These are phyloP conservation scores for Notiomystis cincta DNA, from an alignment of 2,113 vertebrate species.

Conservation along the genomic window DNA sequence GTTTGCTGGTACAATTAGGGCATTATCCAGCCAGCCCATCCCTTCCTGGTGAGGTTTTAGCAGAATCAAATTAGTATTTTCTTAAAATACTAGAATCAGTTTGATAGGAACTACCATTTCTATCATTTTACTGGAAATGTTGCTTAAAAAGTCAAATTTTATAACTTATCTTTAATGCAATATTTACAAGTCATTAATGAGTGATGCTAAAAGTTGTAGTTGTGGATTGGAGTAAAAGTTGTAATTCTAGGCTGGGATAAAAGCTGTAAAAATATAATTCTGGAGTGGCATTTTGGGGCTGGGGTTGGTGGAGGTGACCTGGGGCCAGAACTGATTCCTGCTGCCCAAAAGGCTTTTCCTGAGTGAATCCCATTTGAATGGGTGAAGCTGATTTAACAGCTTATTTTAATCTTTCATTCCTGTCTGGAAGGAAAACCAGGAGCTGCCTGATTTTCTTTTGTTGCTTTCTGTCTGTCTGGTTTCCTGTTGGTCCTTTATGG, in stretches of 20 bases:
- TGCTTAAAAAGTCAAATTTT: not conserved
- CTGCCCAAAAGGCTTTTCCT: not conserved
- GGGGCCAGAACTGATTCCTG: not conserved
- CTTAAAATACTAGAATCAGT: not conserved
- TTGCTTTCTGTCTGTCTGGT: not conserved
- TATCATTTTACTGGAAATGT: not conserved
- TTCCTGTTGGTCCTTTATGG: not conserved
- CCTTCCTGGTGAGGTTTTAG: not conserved
- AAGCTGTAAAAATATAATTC: fast-evolving
- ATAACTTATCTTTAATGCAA: not conserved
- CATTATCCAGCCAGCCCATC: not conserved
- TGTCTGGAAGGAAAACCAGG: not conserved
- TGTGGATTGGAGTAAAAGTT: not conserved
- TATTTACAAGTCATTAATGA: not conserved
- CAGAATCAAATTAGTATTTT: not conserved
- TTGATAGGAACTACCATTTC: not conserved
- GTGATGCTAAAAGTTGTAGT: not conserved
- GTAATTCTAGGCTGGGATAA: not conserved
- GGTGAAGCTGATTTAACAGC: not conserved
- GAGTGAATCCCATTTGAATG: not conserved
- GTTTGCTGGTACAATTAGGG: not conserved
- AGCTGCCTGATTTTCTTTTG: not conserved
- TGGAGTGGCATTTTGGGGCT: not conserved
- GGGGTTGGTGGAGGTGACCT: not conserved
- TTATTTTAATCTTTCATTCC: not conserved